Percentiles rank a stretch among this genome's conserved stretches.
Conservation (phyloP, 1,140 invertebrate genomes). For the Chymomyza costata region DNA sequence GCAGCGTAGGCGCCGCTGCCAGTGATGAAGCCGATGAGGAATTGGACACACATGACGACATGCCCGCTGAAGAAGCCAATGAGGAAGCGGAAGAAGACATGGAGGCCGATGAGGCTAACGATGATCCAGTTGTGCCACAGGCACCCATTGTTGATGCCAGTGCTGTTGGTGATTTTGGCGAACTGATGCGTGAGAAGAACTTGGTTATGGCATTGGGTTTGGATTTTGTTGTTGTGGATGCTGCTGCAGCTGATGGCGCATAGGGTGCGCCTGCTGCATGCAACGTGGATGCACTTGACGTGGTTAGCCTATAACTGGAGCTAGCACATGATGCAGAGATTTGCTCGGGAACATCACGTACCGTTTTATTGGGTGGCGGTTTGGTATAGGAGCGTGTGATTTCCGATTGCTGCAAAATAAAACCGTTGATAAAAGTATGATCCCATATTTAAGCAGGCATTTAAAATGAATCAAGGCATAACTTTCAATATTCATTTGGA, state of each 20-base stretch:
- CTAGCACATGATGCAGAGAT: constrained; percentile 27
- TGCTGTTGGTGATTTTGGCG: constrained; percentile 63
- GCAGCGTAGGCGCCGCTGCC: constrained; percentile 52
- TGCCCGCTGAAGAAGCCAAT: constrained; percentile 41
- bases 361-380: constrained; percentile 73
- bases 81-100: constrained; percentile 64
- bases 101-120: constrained; percentile 56
- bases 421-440: no score
- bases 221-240: constrained; percentile 52
- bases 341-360: constrained; percentile 73
- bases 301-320: constrained; percentile 55
- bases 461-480: no score
- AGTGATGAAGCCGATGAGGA: constrained; percentile 63
- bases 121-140: constrained; percentile 27
- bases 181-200: constrained; percentile 72
- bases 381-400: constrained; percentile 74
- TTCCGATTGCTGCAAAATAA: constrained; percentile 58
- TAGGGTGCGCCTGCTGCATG: constrained; percentile 21
- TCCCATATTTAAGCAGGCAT: no score
- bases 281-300: constrained; percentile 30
- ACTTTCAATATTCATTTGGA: no score
- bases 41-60: constrained; percentile 38
- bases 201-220: constrained; percentile 73
- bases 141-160: constrained; percentile 15
- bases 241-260: constrained; percentile 12